Base-by-base conservation (phyloP, 2,113 vertebrate genomes). In the Coryphaenoides rupestris region DNA sequence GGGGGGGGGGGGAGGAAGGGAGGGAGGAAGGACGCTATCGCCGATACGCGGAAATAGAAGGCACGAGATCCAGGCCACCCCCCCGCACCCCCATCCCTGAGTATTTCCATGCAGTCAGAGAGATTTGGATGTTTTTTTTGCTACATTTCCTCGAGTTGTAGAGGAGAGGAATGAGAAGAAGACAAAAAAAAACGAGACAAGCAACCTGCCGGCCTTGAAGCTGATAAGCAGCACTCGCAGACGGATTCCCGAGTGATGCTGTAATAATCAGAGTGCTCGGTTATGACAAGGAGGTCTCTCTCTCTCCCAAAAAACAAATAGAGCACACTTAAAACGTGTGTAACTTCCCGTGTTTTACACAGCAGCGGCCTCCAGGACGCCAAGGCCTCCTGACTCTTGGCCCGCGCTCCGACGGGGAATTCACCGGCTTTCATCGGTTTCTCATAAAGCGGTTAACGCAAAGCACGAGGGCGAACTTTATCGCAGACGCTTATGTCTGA, bases 381-480 rank as follows among this genome's bases (percentile, higher is more conserved):
- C 81, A 88, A 85, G 84, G 82, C 61, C 78, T 73, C 55, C 69
- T 70, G 17, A 4, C 57, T 76, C 78, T 79, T 84, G 84, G 77
- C 84, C 73, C 63, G 3, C 24, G 63, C 73, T 21, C 33, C 33
- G 68, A 65, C 82, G 70, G 66, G 64, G 75, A 74, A 62, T 70
- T 68, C 56, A 62, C 57, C 70, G 79, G 56, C 70, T 84, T 77
- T 81, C 75, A 86, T 84, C 75, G 73, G 62, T 72, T 82, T 70
- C 71, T 69, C 69, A 69, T 84, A 74, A 86, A 84, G 78, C 68
- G 65, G 21, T 68, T 21, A 75, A 64, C 47, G 71, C 62, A 78
- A 77, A 74, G 73, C 67, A 73, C 74, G 70, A 68, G 58, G 77
- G 77, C 75, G 68, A 72, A 84, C 83, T 47, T 72, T 54, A 78